Conservation (phyloP, 2,888 invertebrate species). For the Tiliacea citrago region DNA sequence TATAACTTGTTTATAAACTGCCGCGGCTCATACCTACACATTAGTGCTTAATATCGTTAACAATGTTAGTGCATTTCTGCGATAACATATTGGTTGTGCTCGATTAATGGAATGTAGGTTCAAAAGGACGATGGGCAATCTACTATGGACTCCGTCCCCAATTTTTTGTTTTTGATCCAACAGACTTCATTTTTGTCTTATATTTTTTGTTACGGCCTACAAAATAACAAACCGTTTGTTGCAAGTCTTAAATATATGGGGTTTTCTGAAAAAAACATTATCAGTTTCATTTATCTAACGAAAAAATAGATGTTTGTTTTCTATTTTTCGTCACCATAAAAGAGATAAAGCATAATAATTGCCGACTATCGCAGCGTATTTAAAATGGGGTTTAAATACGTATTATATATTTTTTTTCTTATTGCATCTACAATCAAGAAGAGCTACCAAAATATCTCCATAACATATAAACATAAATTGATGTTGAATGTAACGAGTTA, state of each 20-base stretch:
- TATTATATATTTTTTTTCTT: neutral
- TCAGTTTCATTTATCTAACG: too few species aligned
- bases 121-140: neutral
- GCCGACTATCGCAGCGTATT: neutral
- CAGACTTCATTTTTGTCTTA: too few species aligned
- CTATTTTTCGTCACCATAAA: too few species aligned
- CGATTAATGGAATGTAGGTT: slow-evolving; percentile 3
- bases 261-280: too few species aligned
- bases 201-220: too few species aligned
- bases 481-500: slow-evolving; percentile 10
- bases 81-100: slow-evolving; percentile 27
- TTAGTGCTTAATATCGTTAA: slow-evolving; percentile 27
- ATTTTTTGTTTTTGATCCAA: too few species aligned
- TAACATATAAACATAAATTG: neutral
- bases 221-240: too few species aligned
- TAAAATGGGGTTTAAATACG: neutral
- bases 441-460: neutral
- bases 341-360: too few species aligned
- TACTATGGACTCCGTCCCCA: too few species aligned
- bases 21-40: slow-evolving; percentile 20
- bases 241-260: too few species aligned
- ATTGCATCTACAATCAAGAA: slow-evolving; percentile 4
- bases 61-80: slow-evolving; percentile 28
- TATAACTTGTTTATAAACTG: slow-evolving; percentile 35
- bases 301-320: too few species aligned